These are phyloP conservation scores for Eledona agricola DNA, from an alignment of 2,888 invertebrate genomes.

Conservation along the genomic window DNA sequence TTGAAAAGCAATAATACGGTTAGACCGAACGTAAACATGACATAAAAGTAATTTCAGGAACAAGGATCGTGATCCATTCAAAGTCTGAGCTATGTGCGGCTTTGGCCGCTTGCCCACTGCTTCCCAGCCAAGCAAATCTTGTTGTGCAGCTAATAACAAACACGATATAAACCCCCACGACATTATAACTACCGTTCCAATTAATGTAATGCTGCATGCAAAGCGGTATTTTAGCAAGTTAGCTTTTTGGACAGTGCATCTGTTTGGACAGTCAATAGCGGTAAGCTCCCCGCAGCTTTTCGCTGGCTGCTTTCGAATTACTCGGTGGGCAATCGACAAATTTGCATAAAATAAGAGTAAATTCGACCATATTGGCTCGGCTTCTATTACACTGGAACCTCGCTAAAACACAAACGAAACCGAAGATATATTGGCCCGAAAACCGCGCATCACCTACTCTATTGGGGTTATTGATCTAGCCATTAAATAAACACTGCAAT, in stretches of 20 bases:
- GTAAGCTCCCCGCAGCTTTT: conserved; percentile 24
- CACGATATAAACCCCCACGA: conserved; percentile 8
- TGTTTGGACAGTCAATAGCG: conserved; percentile 18
- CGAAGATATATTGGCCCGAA: not conserved
- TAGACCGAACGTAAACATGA: conserved; percentile 19
- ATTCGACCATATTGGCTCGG: conserved; percentile 2
- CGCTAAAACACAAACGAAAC: not conserved
- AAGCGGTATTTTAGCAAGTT: conserved; percentile 1
- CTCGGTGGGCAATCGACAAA: conserved; percentile 12
- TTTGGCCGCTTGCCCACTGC: conserved; percentile 24
- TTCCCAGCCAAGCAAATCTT: conserved; percentile 16
- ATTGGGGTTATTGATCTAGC: not conserved
- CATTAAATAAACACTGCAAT: conserved; percentile 8
- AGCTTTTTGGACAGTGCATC: conserved; percentile 1
- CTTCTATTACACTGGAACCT: conserved; percentile 2
- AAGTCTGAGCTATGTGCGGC: conserved; percentile 22
- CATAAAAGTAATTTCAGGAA: conserved; percentile 25
- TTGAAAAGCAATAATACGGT: conserved; percentile 24
- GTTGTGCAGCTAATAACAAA: conserved; percentile 26
- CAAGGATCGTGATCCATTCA: conserved; percentile 23
- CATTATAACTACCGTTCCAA: conserved; percentile 17
- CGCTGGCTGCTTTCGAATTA: conserved; percentile 19
- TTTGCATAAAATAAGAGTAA: conserved; percentile 23
- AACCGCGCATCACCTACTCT: not conserved
- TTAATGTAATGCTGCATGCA: conserved; percentile 13